Base-by-base conservation (phyloP, 2,888 invertebrate species). In the Tachystola acroxantha region DNA sequence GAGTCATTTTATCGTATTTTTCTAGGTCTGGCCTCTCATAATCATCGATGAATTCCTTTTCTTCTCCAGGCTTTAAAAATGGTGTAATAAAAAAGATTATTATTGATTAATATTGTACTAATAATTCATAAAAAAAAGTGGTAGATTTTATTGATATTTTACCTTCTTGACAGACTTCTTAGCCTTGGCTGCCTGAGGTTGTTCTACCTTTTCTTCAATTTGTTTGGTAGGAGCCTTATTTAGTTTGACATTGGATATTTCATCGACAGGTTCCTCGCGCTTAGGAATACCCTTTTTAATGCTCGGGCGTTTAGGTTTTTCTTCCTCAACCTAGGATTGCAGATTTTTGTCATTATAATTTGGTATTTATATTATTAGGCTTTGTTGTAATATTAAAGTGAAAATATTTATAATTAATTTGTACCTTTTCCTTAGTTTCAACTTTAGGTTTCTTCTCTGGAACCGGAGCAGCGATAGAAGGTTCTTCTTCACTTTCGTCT, bases 1-100 rank as follows among this genome's bases (percentile, higher is more conserved):
- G 86, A 50, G 84, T 74, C 26, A 87, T 43, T 70, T 90, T 90
- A 59, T 92, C 91, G 57, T 91, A 92, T 74, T 90, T 91, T 62
- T 93, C 93, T 39, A 93, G 80, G 16, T 90, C 90, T 0, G 93
- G 91, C 45, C 92, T 88, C 64, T 94, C 93, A 61, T 94, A 94
- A 73, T 94, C 94, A 26, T 92, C 91, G 37, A 89, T 81, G 34
- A 88, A 84, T 45, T 90, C 90, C 46, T 84, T 78, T 31, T 84
- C 76, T 49, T 88, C 87, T 44, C 63, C 74, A 27, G 75, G 78
- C 80, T 82, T 72, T 45, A 59, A 66, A 56, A 52, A 32, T 41
- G 34, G n/a, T n/a, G n/a, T n/a, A n/a, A n/a, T n/a, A n/a, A n/a
- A n/a, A n/a, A n/a, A n/a, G n/a, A n/a, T n/a, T n/a, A n/a, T n/a